Conservation (phyloP, 2,888 invertebrate species). For the Platypus cylindrus region DNA sequence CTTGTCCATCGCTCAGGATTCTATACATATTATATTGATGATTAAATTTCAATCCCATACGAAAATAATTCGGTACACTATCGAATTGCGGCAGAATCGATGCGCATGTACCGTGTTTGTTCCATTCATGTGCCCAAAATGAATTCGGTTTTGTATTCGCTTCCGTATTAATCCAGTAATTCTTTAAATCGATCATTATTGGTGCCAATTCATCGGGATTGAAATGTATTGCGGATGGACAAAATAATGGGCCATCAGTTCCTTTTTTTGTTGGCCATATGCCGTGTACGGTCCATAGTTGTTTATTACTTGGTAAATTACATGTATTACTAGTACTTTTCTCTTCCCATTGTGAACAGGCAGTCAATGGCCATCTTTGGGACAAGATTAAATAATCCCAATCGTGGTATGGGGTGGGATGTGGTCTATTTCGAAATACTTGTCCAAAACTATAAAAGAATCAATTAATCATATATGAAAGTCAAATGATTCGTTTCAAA, state of each 20-base stretch:
- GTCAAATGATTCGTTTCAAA: too few species aligned
- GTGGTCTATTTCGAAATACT: conserved; percentile 8
- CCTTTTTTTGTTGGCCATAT: conserved; percentile 63
- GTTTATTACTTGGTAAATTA: conserved; percentile 43
- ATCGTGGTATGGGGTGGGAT: conserved; percentile 18
- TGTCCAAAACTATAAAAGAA: conserved; percentile 4
- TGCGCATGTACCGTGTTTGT: conserved; percentile 74
- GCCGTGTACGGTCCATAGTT: conserved; percentile 70
- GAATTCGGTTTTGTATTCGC: conserved; percentile 39
- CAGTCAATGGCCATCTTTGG: conserved; percentile 66
- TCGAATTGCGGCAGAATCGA: conserved; percentile 41
- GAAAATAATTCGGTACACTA: conserved; percentile 56
- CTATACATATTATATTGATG: conserved; percentile 47
- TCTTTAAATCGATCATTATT: conserved; percentile 33
- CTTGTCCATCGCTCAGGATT: conserved; percentile 42
- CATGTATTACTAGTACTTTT: conserved; percentile 47
- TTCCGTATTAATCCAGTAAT: conserved; percentile 62
- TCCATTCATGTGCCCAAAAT: conserved; percentile 73
- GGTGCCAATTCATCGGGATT: conserved; percentile 45
- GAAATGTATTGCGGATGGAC: conserved; percentile 56
- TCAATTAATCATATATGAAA: too few species aligned
- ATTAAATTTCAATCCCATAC: conserved; percentile 39
- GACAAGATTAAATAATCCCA: conserved; percentile 72
- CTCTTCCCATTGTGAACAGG: conserved; percentile 59
- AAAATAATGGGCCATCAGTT: conserved; percentile 55